phyloP scores from a whole-genome alignment of 92 coral and sea anemone genomes.

The Parazoanthus atlanticus region DNA sequence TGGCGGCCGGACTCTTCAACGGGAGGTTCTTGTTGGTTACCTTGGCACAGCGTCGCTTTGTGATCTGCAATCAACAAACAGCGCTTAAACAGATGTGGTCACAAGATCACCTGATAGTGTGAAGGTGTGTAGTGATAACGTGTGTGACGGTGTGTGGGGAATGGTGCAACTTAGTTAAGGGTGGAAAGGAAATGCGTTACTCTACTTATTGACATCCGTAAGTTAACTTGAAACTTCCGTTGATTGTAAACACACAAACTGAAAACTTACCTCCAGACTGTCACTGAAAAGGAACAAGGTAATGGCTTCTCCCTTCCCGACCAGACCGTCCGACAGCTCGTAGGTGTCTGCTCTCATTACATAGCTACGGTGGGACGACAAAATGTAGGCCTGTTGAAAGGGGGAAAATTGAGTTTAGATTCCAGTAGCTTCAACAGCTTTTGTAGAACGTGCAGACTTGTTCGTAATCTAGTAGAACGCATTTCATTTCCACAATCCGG shows the following conservation, averaged over 20 bases:
- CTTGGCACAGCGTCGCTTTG: slow-evolving; percentile 89
- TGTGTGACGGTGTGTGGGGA: too few species aligned
- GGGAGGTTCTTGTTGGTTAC: slow-evolving; percentile 74
- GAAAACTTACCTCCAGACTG: slow-evolving; percentile 82
- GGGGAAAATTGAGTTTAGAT: neutral
- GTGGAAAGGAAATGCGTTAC: too few species aligned
- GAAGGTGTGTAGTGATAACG: too few species aligned
- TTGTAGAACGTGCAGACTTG: neutral
- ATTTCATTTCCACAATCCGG: neutral
- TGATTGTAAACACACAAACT: neutral
- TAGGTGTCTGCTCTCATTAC: slow-evolving; percentile 90
- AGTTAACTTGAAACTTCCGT: neutral
- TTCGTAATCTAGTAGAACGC: too few species aligned
- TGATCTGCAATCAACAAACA: slow-evolving; percentile 64
- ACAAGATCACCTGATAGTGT: neutral
- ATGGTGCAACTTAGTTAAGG: too few species aligned
- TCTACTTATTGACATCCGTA: too few species aligned
- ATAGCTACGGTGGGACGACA: slow-evolving; percentile 92
- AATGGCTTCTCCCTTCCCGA: slow-evolving; percentile 95
- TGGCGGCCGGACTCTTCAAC: slow-evolving; percentile 92
- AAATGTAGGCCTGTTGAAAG: slow-evolving; percentile 73
- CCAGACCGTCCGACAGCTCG: slow-evolving; percentile 87
- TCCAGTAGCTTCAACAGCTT: too few species aligned
- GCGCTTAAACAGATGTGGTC: neutral
- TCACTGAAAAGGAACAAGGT: slow-evolving; percentile 95